phyloP scores from a whole-genome alignment of 2,113 vertebrate genomes.

The Microcebus griseorufus region DNA sequence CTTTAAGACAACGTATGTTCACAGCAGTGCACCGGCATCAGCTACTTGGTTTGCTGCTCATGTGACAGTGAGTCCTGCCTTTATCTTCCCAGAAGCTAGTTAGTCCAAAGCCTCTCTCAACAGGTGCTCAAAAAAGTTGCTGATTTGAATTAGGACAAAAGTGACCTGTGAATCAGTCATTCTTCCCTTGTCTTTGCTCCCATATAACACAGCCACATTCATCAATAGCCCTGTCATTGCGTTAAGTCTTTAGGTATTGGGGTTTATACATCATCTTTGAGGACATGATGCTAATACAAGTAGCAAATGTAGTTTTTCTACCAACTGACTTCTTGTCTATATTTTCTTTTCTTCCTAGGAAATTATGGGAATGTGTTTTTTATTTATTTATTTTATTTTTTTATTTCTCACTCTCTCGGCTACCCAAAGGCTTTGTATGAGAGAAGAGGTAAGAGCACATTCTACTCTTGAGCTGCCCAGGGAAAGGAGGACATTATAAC shows the following conservation, averaged over 20 bases:
- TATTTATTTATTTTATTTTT: not conserved
- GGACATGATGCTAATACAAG: not conserved
- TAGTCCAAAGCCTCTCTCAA: not conserved
- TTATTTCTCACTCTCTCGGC: not conserved
- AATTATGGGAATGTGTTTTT: not conserved
- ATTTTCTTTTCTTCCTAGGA: conserved; percentile 4
- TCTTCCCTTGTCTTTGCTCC: not conserved
- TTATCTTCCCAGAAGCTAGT: not conserved
- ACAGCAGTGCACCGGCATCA: not conserved
- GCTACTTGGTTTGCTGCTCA: not conserved
- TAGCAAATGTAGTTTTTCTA: not conserved
- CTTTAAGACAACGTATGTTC: not conserved
- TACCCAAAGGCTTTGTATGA: not conserved
- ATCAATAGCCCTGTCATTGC: not conserved
- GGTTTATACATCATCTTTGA: not conserved
- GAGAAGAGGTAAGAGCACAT: not conserved
- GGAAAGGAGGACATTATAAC: not conserved
- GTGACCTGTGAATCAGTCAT: not conserved
- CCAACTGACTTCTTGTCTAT: not conserved
- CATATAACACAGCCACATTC: not conserved
- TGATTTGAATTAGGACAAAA: conserved; percentile 13
- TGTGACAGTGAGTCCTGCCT: rapidly evolving
- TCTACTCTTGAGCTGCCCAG: not conserved
- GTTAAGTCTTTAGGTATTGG: not conserved
- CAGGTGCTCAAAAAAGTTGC: not conserved